phyloP scores from a whole-genome alignment of 2,888 invertebrate genomes.

The Mantis religiosa region DNA sequence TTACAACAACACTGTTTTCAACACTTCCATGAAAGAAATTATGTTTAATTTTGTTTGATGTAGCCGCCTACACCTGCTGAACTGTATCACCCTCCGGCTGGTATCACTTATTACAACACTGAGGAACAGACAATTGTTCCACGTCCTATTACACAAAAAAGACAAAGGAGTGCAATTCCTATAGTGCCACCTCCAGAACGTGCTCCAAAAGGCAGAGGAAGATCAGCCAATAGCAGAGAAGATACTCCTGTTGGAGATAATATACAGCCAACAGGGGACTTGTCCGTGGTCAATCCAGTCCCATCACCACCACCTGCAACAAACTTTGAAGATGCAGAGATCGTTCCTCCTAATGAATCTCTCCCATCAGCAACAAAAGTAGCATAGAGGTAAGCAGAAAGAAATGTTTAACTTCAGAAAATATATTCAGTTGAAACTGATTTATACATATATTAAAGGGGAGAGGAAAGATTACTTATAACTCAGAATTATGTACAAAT shows the following conservation, averaged over 20 bases:
- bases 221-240: background rate
- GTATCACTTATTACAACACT: conserved; percentile 38
- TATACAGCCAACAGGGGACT: background rate
- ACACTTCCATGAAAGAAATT: too few relatives aligned
- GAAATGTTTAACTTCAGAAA: too few relatives aligned
- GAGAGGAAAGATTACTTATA: too few relatives aligned
- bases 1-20: too few relatives aligned
- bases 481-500: too few relatives aligned
- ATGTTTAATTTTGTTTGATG: background rate
- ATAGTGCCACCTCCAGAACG: conserved; percentile 38
- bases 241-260: background rate
- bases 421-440: too few relatives aligned
- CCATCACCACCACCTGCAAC: background rate
- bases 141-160: conserved; percentile 34
- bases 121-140: conserved; percentile 34
- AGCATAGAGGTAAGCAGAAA: background rate
- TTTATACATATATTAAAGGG: too few relatives aligned
- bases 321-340: background rate
- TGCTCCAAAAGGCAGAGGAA: conserved; percentile 19
- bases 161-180: conserved; percentile 39
- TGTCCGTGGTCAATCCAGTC: background rate
- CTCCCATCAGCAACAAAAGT: background rate
- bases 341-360: background rate
- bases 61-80: conserved; percentile 30
- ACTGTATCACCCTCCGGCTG: conserved; percentile 35